Evolutionary conservation across 2,888 invertebrate genomes (phyloP).

Genomic region (Kryphioiulus occultus): DNA sequence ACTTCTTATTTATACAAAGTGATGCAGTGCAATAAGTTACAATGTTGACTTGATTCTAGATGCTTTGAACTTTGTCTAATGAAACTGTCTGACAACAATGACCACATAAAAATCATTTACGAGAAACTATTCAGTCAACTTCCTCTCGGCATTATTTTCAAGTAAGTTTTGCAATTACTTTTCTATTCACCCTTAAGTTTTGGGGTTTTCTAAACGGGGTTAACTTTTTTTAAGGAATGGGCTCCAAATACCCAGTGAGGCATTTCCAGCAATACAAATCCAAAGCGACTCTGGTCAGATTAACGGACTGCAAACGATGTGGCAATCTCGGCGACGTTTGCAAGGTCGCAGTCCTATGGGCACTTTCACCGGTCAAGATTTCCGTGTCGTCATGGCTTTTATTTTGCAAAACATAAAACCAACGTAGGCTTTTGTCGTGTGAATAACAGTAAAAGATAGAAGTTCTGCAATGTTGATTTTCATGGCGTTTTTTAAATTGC

Average conservation of each 20-base stretch:
- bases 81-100: constrained; percentile 59
- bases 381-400: constrained; percentile 61
- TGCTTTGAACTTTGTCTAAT: constrained; percentile 62
- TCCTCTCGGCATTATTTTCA: constrained; percentile 43
- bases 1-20: background rate
- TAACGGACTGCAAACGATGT: constrained; percentile 56
- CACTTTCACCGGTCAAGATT: constrained; percentile 62
- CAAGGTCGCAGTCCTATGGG: constrained; percentile 59
- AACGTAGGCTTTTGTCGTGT: constrained; percentile 51
- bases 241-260: background rate
- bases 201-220: background rate
- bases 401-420: constrained; percentile 60
- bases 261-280: background rate
- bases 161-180: background rate
- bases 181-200: background rate
- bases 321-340: constrained; percentile 60
- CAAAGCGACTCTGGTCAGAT: background rate
- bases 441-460: background rate
- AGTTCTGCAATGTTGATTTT: background rate
- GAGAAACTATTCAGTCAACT: constrained; percentile 43
- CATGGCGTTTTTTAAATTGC: background rate
- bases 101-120: constrained; percentile 56
- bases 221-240: background rate
- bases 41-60: constrained; percentile 55
- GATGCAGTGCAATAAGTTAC: background rate